Evolutionary conservation across 2,888 invertebrate genomes (phyloP).

Genomic region (Phytoseiulus persimilis): DNA sequence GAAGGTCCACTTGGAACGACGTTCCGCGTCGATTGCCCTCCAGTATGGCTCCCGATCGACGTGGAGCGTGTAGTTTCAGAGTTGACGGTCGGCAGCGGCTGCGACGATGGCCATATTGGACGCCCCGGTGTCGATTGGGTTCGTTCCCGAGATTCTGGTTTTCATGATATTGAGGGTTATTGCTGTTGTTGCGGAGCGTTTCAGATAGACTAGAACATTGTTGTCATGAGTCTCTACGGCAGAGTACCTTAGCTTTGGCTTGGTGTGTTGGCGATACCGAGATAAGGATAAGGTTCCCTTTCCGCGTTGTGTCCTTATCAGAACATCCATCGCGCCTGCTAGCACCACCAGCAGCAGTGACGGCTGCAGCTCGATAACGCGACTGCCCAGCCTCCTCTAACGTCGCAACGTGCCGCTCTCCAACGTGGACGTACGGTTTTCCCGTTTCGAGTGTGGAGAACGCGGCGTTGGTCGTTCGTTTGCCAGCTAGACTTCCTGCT

Average conservation of each 20-base stretch:
- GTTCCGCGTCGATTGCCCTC: too few species aligned
- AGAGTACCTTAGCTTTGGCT: not conserved
- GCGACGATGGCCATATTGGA: too few species aligned
- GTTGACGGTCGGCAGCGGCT: too few species aligned
- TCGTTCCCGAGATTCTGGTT: too few species aligned
- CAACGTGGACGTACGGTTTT: not conserved
- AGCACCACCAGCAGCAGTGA: not conserved
- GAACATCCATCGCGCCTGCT: not conserved
- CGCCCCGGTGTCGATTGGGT: too few species aligned
- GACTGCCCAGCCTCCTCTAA: not conserved
- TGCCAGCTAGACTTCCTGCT: not conserved
- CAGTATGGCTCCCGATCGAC: too few species aligned
- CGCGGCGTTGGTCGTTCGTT: not conserved
- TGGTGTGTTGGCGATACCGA: not conserved
- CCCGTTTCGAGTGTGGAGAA: not conserved
- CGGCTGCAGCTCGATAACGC: not conserved
- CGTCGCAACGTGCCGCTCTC: constrained; percentile 5
- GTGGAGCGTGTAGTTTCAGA: too few species aligned
- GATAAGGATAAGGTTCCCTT: not conserved
- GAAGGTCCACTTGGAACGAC: too few species aligned
- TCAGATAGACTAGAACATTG: not conserved
- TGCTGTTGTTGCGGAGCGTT: not conserved
- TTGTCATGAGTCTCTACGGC: not conserved
- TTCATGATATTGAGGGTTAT: too few species aligned
- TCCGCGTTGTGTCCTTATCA: not conserved